Base-by-base conservation (phyloP, 2,797 vertebrate genomes). In the Lepidocolaptes lacrymiger region DNA sequence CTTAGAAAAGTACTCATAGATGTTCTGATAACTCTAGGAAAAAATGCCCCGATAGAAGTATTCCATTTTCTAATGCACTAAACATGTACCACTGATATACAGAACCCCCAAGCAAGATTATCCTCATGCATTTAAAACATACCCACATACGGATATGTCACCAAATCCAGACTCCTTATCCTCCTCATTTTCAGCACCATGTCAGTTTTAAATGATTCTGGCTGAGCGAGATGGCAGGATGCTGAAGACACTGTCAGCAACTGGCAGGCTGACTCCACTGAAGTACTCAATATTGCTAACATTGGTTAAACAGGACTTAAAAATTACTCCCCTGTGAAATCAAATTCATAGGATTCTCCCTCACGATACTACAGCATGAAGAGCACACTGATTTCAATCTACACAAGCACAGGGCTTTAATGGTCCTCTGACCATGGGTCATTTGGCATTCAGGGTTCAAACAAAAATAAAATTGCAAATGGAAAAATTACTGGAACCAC, bases 111-210 rank as follows among this genome's bases (percentile, higher is more conserved):
- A 79, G 49, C 22, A 91, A 82, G 84, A 93, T 82, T 74, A 77
- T 63, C 64, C 81, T 61, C 12, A 61, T 89, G 48, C 59, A 91
- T 82, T 93, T 92, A 91, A 93, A 93, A 66, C 37, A 76, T 71
- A 27, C 49, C 63, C 52, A 87, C 81, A 82, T 56, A 91, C 0
- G 4, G 63, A n/a, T 82, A 93, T 74, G 67, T 80, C 88, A 96
- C 64, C 74, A 89, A 79, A 87, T 86, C 62, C 13, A 6, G 83
- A 64, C 76, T 95, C 85, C 66, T 88, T 90, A 93, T 90, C 93
- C 93, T 96, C 92, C 85, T 92, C 77, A 34, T 94, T 97, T 97
- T 95, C 91, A 96, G 86, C 93, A 94, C 72, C 74, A 61, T 22
- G 88, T 92, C 92, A 95, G 67, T 85, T 95, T 93, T 89, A 94